phyloP scores from a whole-genome alignment of 1,140 invertebrate species.

The Odontomachus brunneus region DNA sequence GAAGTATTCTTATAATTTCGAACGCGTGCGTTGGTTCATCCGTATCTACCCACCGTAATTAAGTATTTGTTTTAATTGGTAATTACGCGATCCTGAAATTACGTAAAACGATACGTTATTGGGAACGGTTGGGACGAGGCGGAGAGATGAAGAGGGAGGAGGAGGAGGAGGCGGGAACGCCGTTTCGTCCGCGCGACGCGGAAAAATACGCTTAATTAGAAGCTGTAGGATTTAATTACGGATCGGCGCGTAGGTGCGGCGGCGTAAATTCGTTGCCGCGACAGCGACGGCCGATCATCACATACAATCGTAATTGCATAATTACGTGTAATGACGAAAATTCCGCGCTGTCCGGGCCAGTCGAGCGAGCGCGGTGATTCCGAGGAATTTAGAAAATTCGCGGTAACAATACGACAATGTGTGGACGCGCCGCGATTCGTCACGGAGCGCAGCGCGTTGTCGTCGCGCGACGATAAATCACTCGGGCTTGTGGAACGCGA shows the following conservation, averaged over 20 bases:
- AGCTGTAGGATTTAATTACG: constrained; percentile 17
- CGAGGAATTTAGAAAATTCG: constrained; percentile 45
- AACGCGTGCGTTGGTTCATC: too few species aligned
- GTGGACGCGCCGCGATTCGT: constrained; percentile 1
- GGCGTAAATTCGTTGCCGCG: too few species aligned
- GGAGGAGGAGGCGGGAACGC: too few species aligned
- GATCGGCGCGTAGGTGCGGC: not conserved
- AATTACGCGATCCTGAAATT: too few species aligned
- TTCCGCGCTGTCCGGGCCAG: not conserved
- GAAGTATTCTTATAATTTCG: too few species aligned
- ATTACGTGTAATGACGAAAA: constrained; percentile 50
- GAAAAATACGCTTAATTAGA: constrained; percentile 22
- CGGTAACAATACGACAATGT: constrained; percentile 35
- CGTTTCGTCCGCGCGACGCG: not conserved
- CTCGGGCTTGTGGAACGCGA: not conserved
- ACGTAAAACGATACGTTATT: too few species aligned
- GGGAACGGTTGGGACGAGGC: too few species aligned
- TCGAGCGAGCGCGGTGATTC: too few species aligned
- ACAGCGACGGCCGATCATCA: too few species aligned
- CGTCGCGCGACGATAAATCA: constrained; percentile 25
- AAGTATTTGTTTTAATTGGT: too few species aligned
- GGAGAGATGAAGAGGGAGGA: too few species aligned
- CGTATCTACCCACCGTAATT: too few species aligned
- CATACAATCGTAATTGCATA: constrained; percentile 36
- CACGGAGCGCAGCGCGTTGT: not conserved